Base-by-base conservation (phyloP, 2,888 invertebrate genomes). In the Spisula subtruncata region DNA sequence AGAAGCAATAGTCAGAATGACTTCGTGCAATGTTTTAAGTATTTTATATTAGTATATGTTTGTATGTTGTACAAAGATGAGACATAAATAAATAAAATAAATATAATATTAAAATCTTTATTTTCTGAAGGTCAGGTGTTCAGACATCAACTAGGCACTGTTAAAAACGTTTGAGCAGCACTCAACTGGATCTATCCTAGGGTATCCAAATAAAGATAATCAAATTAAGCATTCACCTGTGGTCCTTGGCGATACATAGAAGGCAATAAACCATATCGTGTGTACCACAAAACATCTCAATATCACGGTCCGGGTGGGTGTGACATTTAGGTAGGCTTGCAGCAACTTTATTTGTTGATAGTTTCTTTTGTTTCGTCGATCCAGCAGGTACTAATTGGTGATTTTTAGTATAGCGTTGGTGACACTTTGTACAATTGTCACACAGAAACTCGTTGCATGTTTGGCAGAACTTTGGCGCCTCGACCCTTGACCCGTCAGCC, bases 221-320 rank as follows among this genome's bases (percentile, higher is more conserved):
- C 41, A 41, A 5, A 41, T 8, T 41, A 41, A n/a, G n/a, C n/a
- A 14, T 18, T 79, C 51, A 83, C 83, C 83, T 83, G 41, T 83
- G 83, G 60, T 83, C 83, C 20, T 12, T 83, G 32, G 83, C 83
- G 6, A 83, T 35, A 66, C 83, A 83, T 2, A 83, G 12, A 2
- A 66, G 29, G n/a, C 83, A 83, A 66, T 66, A 83, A 18, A 83
- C 83, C 60, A 83, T 83, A 20, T 83, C 83, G 46, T 83, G 66
- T 41, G 83, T 41, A 29, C 54, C 66, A 83, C 83, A 83, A n/a
- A 60, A 83, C 56, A 83, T 83, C n/a, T 83, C 83, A 41, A 83
- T 66, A 54, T 66, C 41, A 25, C 66, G 32, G 41, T 83, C 60
- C 12, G 83, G 60, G 66, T 83, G 83, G 25, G n/a, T 35, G 10